Evolutionary conservation across 2,888 invertebrate species (phyloP), one percentile per base, ranked within the genome.

Genomic region (Colletes collaris): DNA sequence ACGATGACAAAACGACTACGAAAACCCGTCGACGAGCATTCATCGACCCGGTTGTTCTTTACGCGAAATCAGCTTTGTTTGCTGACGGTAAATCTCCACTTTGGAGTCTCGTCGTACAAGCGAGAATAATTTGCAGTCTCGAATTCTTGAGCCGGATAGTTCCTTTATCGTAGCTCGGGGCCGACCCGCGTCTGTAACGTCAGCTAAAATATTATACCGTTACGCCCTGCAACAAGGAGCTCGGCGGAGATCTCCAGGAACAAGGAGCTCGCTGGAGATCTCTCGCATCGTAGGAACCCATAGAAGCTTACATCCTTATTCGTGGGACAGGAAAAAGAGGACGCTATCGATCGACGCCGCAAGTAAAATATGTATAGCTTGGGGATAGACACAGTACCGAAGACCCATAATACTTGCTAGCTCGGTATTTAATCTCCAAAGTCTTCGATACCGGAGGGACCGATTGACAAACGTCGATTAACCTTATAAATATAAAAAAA

Each of bases 281-380:
- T 63, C n/a, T 37, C 46, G 37, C 63, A 50, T n/a, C 65, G 27
- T 58, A n/a, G 53, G 52, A 49, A 66, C 55, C 56, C 50, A 35
- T 67, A 53, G 65, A 63, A 60, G 69, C 71, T 71, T 67, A 70
- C 63, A 63, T 79, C 80, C 74, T 79, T 76, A 71, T 66, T 78
- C 75, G 66, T 56, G 55, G 55, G 40, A 74, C 16, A 64, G 60
- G 78, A 79, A 71, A 64, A 76, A 59, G 59, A 56, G 65, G 60
- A 52, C 19, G 40, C 19, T 53, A 46, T 58, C 63, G 82, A 77
- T 85, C 86, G 78, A 85, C 83, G 60, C 59, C 69, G 58, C 77
- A 53, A 60, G 64, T 63, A 72, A 63, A 64, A 79, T 79, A 59
- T 71, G 65, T 76, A 76, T 69, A 79, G 73, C 69, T 73, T 62